Evolutionary conservation across 2,888 invertebrate species (phyloP).

Genomic region (Drosophila macrospina): DNA sequence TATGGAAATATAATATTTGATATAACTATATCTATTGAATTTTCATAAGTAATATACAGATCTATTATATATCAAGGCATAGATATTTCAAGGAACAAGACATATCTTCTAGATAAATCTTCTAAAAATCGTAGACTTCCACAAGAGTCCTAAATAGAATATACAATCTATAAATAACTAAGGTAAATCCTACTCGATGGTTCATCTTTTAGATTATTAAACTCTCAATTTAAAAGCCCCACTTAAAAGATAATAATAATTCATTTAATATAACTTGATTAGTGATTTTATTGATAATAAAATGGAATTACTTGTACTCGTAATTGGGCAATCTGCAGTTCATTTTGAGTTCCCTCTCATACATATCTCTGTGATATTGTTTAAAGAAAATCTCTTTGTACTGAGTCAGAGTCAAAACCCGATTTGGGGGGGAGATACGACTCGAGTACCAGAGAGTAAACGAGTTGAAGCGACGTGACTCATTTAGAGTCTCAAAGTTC

Average conservation of each 20-base stretch:
- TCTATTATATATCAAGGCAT: no score
- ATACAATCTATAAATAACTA: no score
- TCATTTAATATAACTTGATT: conserved; percentile 16
- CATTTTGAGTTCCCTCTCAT: conserved; percentile 1
- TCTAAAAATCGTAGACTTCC: no score
- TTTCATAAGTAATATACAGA: no score
- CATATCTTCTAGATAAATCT: no score
- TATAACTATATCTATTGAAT: no score
- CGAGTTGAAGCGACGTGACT: conserved; percentile 17
- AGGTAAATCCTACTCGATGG: no score
- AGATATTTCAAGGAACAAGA: no score
- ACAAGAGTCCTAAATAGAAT: no score
- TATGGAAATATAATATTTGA: no score
- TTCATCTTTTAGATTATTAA: no score
- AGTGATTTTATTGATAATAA: conserved; percentile 2
- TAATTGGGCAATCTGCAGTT: conserved; percentile 1
- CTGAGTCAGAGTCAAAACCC: conserved; percentile 31
- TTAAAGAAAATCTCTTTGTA: conserved; percentile 5
- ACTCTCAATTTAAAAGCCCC: background rate
- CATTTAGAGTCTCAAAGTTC: conserved; percentile 11
- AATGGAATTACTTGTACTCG: background rate
- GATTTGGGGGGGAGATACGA: conserved; percentile 4
- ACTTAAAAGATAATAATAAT: background rate
- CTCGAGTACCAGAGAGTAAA: conserved; percentile 6
- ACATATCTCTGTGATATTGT: conserved; percentile 3